Conservation (phyloP, 2,888 invertebrate genomes). For the Morpho achilles region DNA sequence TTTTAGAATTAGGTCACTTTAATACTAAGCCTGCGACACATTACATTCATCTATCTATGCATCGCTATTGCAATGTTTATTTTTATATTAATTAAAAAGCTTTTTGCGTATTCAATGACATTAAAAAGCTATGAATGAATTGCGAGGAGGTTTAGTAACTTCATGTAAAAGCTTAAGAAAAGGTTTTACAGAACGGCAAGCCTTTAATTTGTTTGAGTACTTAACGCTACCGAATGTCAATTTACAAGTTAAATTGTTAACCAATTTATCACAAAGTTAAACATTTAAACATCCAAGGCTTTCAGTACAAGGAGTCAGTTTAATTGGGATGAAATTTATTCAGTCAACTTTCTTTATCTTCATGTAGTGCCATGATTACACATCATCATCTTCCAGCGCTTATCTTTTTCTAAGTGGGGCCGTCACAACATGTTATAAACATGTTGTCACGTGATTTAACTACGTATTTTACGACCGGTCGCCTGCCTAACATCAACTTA, state of each 20-base stretch:
- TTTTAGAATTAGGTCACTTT: too few relatives aligned
- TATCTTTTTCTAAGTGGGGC: too few relatives aligned
- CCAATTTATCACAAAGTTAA: slow-evolving; percentile 10
- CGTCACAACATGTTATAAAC: too few relatives aligned
- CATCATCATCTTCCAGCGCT: too few relatives aligned
- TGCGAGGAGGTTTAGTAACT: slow-evolving; percentile 10
- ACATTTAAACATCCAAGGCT: neutral
- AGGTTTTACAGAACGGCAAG: slow-evolving; percentile 3
- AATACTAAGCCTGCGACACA: too few relatives aligned
- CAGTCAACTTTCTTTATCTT: too few relatives aligned
- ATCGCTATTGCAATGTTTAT: neutral
- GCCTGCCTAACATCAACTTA: too few relatives aligned
- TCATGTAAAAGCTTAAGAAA: slow-evolving; percentile 1
- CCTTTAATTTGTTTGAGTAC: slow-evolving; percentile 13
- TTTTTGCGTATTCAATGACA: neutral
- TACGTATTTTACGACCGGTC: too few relatives aligned
- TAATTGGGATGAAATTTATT: too few relatives aligned
- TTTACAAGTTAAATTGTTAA: slow-evolving; percentile 14
- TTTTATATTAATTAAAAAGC: neutral
- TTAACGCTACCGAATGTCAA: slow-evolving; percentile 3
- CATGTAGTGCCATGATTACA: too few relatives aligned
- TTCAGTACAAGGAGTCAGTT: too few relatives aligned
- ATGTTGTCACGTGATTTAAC: too few relatives aligned
- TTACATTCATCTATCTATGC: neutral
- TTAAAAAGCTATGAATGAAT: slow-evolving; percentile 2